phyloP scores from a whole-genome alignment of 2,113 vertebrate species.

The Psammodynastes pulverulentus region DNA sequence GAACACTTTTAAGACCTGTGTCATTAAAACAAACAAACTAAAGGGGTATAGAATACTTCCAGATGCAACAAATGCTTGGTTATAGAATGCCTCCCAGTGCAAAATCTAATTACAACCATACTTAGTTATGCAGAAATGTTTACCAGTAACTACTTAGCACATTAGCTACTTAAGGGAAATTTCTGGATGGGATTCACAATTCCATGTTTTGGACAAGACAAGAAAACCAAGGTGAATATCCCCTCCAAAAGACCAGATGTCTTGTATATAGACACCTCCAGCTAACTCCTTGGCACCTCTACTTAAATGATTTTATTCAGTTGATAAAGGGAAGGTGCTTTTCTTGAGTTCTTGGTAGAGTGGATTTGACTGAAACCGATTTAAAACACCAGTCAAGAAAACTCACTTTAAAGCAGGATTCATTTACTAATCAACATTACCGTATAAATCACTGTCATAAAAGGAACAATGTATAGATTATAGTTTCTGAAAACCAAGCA shows the following conservation, averaged over 20 bases:
- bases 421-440: background rate
- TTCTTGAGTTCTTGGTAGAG: background rate
- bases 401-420: background rate
- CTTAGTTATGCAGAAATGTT: background rate
- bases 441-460: background rate
- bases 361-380: background rate
- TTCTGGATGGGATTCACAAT: background rate
- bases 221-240: background rate
- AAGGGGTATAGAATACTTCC: background rate
- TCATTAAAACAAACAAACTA: background rate
- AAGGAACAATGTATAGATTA: background rate
- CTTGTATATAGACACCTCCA: background rate
- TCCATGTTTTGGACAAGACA: rapidly evolving
- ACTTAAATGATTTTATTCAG: background rate
- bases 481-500: background rate
- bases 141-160: background rate
- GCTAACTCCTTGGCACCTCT: background rate
- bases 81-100: background rate
- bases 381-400: background rate
- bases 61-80: background rate
- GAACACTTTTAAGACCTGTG: background rate
- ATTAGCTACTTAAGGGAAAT: background rate
- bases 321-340: background rate
- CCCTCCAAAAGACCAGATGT: background rate
- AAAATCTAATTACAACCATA: background rate